phyloP scores from a whole-genome alignment of 2,797 vertebrate genomes.

The Falco columbarius region DNA sequence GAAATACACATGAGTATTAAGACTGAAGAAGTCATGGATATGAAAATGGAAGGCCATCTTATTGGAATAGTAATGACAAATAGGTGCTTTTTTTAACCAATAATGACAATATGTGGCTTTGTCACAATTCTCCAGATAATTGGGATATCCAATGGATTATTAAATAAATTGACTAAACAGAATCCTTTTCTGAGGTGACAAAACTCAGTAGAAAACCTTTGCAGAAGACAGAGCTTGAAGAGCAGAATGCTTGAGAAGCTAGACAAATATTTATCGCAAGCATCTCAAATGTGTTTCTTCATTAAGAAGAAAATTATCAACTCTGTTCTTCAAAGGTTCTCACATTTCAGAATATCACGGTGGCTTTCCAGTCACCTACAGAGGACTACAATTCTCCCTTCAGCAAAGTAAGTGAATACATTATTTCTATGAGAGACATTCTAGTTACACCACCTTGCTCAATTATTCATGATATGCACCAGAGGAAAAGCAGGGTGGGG shows the following conservation, averaged over 20 bases:
- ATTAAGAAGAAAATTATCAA: not conserved
- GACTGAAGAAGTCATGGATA: not conserved
- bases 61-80: not conserved
- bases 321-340: not conserved
- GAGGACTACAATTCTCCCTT: not conserved
- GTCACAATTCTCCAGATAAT: not conserved
- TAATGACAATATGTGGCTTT: not conserved
- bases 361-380: not conserved
- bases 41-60: not conserved
- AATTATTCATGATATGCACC: not conserved
- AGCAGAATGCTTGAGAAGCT: not conserved
- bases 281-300: not conserved
- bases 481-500: not conserved
- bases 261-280: not conserved
- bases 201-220: not conserved
- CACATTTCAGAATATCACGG: not conserved
- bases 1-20: not conserved
- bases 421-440: not conserved
- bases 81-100: not conserved
- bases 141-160: not conserved
- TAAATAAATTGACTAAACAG: not conserved
- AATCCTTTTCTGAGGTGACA: not conserved
- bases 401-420: not conserved
- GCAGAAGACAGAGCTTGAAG: not conserved
- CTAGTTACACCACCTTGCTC: not conserved